Base-by-base conservation (phyloP, 1,140 invertebrate species). In the Drosophila micromelanica region DNA sequence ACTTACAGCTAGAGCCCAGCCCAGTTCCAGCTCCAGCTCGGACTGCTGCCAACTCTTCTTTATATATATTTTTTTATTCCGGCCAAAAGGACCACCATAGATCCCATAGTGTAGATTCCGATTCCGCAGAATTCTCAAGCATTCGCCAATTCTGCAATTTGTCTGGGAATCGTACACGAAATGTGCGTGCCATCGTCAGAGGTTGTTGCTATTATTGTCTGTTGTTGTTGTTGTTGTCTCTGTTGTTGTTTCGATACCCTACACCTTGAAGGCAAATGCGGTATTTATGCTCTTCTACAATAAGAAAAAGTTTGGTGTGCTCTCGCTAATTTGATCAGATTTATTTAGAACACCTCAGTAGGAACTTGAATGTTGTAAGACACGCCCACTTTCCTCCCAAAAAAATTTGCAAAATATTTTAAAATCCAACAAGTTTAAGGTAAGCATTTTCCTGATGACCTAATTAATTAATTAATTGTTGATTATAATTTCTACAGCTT, bases 81-180 rank as follows among this genome's bases (percentile, higher is more conserved):
- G 55, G 42, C 46, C 75, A 32, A 65, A 62, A 45, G 61, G 64
- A 70, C 74, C 70, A 69, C 73, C 80, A 63, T 61, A 77, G 77
- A 86, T 82, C 60, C 70, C 74, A 81, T 62, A 42, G 64, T 68
- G 75, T 62, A 67, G 76, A 82, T 84, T 76, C 75, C 73, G 76
- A 80, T 86, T 86, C 81, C 57, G 48, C 51, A 63, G 82, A 86
- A 86, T 80, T 86, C 81, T 82, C 75, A 71, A 82, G 81, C 72
- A 87, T 61, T 81, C 81, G 79, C 79, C 73, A 82, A 86, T 87
- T 87, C 81, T 70, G 65, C 81, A 85, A 85, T 85, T 85, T 86
- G 81, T 85, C 82, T 87, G 81, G 69, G 82, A 86, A 87, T 65
- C 81, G 70, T 86, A 87, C 78, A 86, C 78, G 81, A 87, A 87